A percentile compares a stretch with the other conserved stretches of the same genome.
Evolutionary conservation across 2,888 invertebrate species (phyloP).

Genomic region (Tetranychus piercei): DNA sequence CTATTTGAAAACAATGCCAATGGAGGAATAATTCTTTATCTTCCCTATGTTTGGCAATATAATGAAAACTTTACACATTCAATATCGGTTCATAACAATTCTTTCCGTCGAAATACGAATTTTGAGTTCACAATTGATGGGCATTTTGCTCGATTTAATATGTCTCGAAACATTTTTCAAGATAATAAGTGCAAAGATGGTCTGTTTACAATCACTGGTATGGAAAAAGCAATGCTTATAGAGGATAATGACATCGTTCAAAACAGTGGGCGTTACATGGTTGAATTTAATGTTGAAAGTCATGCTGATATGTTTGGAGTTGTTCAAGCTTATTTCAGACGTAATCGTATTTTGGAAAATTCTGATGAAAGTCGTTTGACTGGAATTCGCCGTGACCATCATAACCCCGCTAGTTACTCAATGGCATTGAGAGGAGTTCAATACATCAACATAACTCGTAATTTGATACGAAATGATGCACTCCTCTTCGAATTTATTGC

Average conservation of each 20-base stretch:
- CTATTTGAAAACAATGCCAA: conserved; percentile 62
- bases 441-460: conserved; percentile 70
- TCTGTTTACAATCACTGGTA: conserved; percentile 62
- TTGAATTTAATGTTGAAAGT: conserved; percentile 71
- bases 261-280: conserved; percentile 62
- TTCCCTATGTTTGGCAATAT: conserved; percentile 89
- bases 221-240: conserved; percentile 84
- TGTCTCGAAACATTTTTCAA: conserved; percentile 62
- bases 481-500: conserved; percentile 72
- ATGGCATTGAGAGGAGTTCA: conserved; percentile 85
- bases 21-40: conserved; percentile 66
- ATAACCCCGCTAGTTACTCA: conserved; percentile 51
- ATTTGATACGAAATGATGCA: conserved; percentile 58
- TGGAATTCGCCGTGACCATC: conserved; percentile 14
- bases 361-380: conserved; percentile 31
- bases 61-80: conserved; percentile 85
- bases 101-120: conserved; percentile 60
- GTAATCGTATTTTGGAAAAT: conserved; percentile 58
- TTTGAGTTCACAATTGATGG: conserved; percentile 74
- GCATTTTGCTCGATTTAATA: conserved; percentile 73
- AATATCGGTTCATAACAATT: conserved; percentile 64
- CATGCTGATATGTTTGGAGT: conserved; percentile 63
- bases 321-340: conserved; percentile 56
- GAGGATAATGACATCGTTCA: conserved; percentile 55
- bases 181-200: conserved; percentile 66